A percentile compares a stretch with the other conserved stretches of the same genome.
These are phyloP conservation scores for Phrynocephalus forsythii DNA, from an alignment of 2,797 vertebrate species.

Conservation along the genomic window DNA sequence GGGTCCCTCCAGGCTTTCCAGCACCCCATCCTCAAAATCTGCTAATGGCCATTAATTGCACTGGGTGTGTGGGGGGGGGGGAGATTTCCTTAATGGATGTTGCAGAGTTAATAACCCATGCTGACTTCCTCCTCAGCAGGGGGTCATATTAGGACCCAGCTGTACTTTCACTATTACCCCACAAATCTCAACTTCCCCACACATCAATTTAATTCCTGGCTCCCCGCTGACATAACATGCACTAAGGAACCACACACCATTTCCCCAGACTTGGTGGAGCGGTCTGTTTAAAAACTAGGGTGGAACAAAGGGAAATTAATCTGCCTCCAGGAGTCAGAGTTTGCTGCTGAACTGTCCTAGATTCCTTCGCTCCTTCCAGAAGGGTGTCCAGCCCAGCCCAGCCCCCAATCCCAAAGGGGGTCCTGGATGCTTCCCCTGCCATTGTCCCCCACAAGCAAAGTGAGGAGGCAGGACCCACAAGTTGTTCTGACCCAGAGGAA, in stretches of 20 bases:
- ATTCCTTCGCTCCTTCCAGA: constrained; percentile 31
- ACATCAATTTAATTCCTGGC: constrained; percentile 12
- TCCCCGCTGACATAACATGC: background rate
- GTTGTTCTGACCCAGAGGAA: background rate
- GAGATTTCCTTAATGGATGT: constrained; percentile 1
- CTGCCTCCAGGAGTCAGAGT: constrained; percentile 30
- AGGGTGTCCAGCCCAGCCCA: background rate
- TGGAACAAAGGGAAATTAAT: constrained; percentile 36
- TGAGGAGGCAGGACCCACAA: background rate
- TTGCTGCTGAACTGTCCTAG: constrained; percentile 40
- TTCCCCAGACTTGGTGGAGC: background rate
- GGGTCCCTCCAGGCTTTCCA: background rate
- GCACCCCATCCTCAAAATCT: background rate
- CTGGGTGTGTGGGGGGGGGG: background rate
- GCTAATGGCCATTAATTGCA: background rate
- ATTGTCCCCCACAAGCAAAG: constrained; percentile 6
- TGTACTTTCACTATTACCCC: constrained; percentile 15
- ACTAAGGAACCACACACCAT: accelerated
- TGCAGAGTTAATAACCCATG: constrained; percentile 1
- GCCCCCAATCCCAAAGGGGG: background rate
- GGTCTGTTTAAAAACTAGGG: background rate
- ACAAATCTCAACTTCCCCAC: constrained; percentile 40
- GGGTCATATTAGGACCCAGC: background rate
- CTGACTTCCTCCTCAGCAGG: constrained; percentile 1
- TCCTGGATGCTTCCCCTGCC: background rate